Conservation (phyloP, 53 echinoderm and acorn worm species). For the Henricia sp. region DNA sequence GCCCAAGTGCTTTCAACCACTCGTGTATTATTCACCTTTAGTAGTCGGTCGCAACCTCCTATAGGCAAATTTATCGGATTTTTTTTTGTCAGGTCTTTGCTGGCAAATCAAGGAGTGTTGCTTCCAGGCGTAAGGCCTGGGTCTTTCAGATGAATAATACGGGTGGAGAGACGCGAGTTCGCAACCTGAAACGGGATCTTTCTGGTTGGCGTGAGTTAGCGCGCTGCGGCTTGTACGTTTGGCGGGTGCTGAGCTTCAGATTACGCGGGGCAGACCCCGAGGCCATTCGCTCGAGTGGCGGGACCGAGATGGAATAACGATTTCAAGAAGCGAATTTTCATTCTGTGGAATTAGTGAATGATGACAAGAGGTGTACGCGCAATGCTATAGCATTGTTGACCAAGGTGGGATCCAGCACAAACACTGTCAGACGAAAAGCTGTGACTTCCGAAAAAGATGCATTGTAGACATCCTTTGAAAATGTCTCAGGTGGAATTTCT, state of each 20-base stretch:
- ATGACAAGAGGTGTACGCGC: background rate
- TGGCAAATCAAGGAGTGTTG: conserved; percentile 30
- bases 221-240: conserved; percentile 26
- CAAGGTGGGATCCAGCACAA: background rate
- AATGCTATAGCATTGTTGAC: conserved; percentile 4
- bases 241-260: conserved; percentile 1
- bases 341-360: conserved; percentile 10
- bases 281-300: conserved; percentile 30
- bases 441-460: background rate
- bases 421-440: background rate
- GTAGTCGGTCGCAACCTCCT: background rate
- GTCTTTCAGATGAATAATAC: background rate
- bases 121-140: background rate
- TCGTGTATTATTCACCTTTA: background rate
- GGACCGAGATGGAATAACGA: conserved; percentile 45
- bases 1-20: background rate
- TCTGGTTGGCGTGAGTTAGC: background rate
- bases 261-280: conserved; percentile 11
- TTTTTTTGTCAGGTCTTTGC: background rate
- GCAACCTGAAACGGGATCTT: conserved; percentile 34
- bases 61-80: conserved; percentile 21
- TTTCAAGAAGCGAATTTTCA: conserved; percentile 39
- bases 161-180: conserved; percentile 3
- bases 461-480: background rate
- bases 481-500: background rate